Base-by-base conservation (phyloP, 2,888 invertebrate genomes). In the Onchidella celtica region DNA sequence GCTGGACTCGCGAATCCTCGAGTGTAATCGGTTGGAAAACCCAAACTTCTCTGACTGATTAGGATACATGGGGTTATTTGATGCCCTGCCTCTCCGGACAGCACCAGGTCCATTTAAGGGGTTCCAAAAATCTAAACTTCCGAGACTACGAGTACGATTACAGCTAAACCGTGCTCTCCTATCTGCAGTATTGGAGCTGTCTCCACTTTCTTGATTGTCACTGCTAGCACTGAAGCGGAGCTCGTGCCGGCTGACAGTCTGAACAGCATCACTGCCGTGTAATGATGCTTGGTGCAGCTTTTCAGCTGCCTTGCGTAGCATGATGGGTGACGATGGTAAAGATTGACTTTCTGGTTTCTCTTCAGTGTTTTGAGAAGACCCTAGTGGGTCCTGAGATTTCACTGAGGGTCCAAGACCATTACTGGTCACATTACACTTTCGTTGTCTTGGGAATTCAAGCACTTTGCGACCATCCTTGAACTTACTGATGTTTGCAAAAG, bases 241-340 rank as follows among this genome's bases (percentile, higher is more conserved):
- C 32, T 65, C 55, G 36, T 66, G 69, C 9, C 36, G 63, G 14
- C 55, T 65, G 24, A 78, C 81, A 63, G 83, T 82, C 82, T 85
- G 84, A 27, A 84, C 84, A 6, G 87, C 85, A 40, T 76, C 63
- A 70, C 88, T 88, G 27, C 91, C 91, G 69, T 89, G 90, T 24
- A 91, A 87, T 4, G 90, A 90, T 80, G 90, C 89, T 81, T 88
- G 88, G 79, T 91, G 91, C 55, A 89, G 82, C 76, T 87, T 85
- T 65, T 90, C 91, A 21, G 91, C 91, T 66, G 90, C 90, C 68
- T 88, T 88, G 47, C 91, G 86, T 36, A 89, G 79, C 75, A 90
- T 81, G 14, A 89, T 84, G 4, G 92, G 92, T 0, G 92, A 92
- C 3, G 90, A 89, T 3, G 92, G 92, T 21, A 92, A 86, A 9